Base-by-base conservation (phyloP, 2,113 vertebrate genomes). In the Junco hyemalis region DNA sequence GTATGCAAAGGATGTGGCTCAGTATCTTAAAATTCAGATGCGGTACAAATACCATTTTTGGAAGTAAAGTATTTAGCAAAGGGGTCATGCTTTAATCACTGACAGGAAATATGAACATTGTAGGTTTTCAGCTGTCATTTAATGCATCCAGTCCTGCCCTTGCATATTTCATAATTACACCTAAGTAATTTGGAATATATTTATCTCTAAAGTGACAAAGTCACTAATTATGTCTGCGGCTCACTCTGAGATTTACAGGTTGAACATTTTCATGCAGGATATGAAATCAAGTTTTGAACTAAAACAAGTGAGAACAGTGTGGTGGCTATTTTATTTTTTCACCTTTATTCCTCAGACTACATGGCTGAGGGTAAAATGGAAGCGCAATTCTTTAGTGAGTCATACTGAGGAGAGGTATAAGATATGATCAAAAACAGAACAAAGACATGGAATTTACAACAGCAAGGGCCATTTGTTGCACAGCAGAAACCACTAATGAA, bases 101-200 rank as follows among this genome's bases (percentile, higher is more conserved):
- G 81, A 33, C 48, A 94, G 83, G 83, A 96, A 97, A 72, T 70
- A 73, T 51, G 77, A 97, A 94, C 61, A 45, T 40, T 6, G 22
- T 79, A 74, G 72, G 25, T 63, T 85, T 96, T 96, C 85, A 96
- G 53, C 74, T 96, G 96, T 94, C 91, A 95, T 63, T 93, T 96
- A 90, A 78, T 70, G 92, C 47, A 86, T 77, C 96, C 91, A 94
- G 54, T 88, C 91, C 77, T 96, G 76, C 82, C 68, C 84, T 96
- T 96, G 80, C 45, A 64, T 94, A 95, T 94, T 97, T 97, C 93
- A 51, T 88, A 94, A 93, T 95, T 97, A 84, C 61, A 95, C 65
- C 63, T 92, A 66, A 93, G 81, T 92, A 86, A 96, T 95, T 97
- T 95, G 91, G 88, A 97, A 95, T 95, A 81, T 86, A 89, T 96